Evolutionary conservation across 2,113 vertebrate species (phyloP).

Genomic region (Natator depressus): DNA sequence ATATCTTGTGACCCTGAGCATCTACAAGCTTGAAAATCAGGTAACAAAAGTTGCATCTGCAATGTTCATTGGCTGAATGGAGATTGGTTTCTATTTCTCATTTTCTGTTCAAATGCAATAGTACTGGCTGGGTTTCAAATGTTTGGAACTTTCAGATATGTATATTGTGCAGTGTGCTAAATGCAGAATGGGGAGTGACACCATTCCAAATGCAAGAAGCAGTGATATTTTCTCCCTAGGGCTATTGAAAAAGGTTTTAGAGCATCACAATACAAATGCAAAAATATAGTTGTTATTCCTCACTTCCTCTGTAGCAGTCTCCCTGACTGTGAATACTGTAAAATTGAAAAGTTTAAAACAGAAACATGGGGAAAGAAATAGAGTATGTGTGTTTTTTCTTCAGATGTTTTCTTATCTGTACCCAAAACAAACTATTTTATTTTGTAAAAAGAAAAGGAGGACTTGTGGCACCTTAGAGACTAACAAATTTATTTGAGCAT

Average conservation of each 20-base stretch:
- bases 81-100: not conserved
- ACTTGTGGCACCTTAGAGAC: too few relatives aligned
- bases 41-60: too few relatives aligned
- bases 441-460: too few relatives aligned
- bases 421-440: not conserved
- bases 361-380: not conserved
- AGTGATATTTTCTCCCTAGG: not conserved
- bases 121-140: not conserved
- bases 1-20: not conserved
- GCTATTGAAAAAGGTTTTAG: not conserved
- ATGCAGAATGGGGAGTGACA: fast-evolving
- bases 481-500: too few relatives aligned
- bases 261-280: not conserved
- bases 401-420: not conserved
- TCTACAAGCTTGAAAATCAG: not conserved
- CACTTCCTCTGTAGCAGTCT: not conserved
- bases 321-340: not conserved
- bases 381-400: not conserved
- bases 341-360: not conserved
- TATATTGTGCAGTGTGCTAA: not conserved
- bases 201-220: not conserved
- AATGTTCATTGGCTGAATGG: not conserved
- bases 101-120: not conserved
- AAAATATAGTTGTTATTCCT: not conserved
- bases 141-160: not conserved